Evolutionary conservation across 2,888 invertebrate species (phyloP), one percentile per base, ranked within the genome.

Genomic region (Psococerastis gibbosa): DNA sequence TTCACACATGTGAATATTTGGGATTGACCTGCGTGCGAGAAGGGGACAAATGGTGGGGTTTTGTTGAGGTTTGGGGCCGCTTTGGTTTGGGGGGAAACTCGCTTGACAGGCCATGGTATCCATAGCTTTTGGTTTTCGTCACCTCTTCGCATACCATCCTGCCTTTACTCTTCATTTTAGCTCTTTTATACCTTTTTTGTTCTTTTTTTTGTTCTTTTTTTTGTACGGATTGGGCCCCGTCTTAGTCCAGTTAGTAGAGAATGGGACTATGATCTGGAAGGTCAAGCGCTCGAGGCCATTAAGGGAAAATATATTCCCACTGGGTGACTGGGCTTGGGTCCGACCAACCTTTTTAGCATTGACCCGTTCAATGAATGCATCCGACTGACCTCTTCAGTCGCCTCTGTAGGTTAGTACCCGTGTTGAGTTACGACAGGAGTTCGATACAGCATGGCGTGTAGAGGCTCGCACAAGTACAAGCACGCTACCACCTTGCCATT

Each of bases 91-190:
- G 8, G 8, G 8, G 8, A 27, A 27, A 27, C 27, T 11, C 11
- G 27, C 27, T 27, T 11, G 11, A 27, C 27, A 9, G 27, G 27
- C 11, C 27, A 11, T 11, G 15, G 6, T 31, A 15, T 16, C 35
- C n/a, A 20, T 22, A 23, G 32, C 16, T 20, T 42, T 20, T 31
- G 15, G 9, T 20, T 23, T 47, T 33, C 35, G 31, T 42, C 42
- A 45, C 34, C 41, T 35, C 35, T 33, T 41, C 27, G 11, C 27
- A 27, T 27, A 27, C 27, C 27, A 44, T 33, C 46, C 47, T 46
- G 45, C 44, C 44, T 42, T 42, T 41, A 42, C 33, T 43, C 22
- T 45, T 22, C 38, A 32, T 41, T 44, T 18, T 42, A 35, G 33
- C 43, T 32, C 27, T 41, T 38, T 34, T 17, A 33, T 44, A 35